Evolutionary conservation across 1,140 invertebrate species (phyloP), one percentile per base, ranked within the genome.

Genomic region (Drosophila varians): DNA sequence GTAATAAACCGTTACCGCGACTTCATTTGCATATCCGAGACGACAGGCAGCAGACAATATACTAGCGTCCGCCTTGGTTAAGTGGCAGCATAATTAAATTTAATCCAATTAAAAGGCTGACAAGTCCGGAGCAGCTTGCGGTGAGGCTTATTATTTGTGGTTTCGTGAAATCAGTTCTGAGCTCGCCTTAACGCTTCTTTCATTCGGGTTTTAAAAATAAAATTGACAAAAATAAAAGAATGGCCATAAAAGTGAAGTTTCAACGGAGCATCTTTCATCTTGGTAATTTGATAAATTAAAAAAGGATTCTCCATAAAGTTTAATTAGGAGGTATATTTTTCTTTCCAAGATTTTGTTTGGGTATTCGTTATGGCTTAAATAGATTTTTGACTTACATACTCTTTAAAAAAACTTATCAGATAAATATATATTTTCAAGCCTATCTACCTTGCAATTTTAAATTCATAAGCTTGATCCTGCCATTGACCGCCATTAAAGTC

Each of bases 81-180:
- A 86, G 52, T 79, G 72, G 55, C 28, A 40, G 75, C 57, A 57
- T 84, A 79, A 84, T 86, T 86, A 79, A 76, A 79, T 76, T 69
- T 58, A 69, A 86, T 76, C 80, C 79, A 84, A 79, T 84, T 84
- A 79, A 76, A 69, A 56, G 61, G 75, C 80, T 68, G 72, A 72
- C 65, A 84, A 75, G 71, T 61, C 61, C 43, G 36, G 34, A 62
- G 48, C 31, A 53, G 49, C 57, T 64, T 56, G 42, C 36, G 55
- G 26, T 38, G 53, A 38, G 38, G 31, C 76, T 79, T 64, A 73
- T 78, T 77, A 57, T 73, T 49, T 26, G 40, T 40, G 38, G 28
- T 19, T 23, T 47, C 54, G 54, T 77, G 48, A 46, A 77, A 56
- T 77, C 51, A 74, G n/a, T 31, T n/a, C 12, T 26, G 31, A 43